Evolutionary conservation across 1,140 invertebrate genomes (phyloP).

Genomic region (Drosophila lowei): DNA sequence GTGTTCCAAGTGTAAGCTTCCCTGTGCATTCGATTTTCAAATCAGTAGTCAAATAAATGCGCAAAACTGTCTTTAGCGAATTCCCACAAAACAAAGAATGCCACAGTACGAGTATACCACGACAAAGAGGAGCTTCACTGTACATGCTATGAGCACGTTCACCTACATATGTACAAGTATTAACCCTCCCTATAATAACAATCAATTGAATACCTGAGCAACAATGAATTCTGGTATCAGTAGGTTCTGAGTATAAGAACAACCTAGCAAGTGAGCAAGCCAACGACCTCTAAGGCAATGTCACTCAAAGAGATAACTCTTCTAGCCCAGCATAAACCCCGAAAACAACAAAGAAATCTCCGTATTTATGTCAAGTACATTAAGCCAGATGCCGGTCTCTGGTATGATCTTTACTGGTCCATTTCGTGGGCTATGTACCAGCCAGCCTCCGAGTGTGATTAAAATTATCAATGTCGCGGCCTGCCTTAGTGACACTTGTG

Average conservation of each 20-base stretch:
- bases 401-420: slow-evolving; percentile 36
- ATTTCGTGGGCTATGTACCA: slow-evolving; percentile 53
- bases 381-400: slow-evolving; percentile 46
- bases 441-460: slow-evolving; percentile 60
- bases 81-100: too few species aligned
- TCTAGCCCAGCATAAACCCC: slow-evolving; percentile 20
- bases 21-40: too few species aligned
- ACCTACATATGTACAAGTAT: too few species aligned
- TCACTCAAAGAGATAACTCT: slow-evolving; percentile 16
- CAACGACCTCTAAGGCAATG: slow-evolving; percentile 32
- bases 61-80: too few species aligned
- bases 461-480: slow-evolving; percentile 66
- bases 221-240: too few species aligned
- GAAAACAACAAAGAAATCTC: slow-evolving; percentile 49
- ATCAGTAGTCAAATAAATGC: too few species aligned
- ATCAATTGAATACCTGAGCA: too few species aligned
- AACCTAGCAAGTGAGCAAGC: slow-evolving; percentile 19
- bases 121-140: too few species aligned
- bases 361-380: slow-evolving; percentile 75
- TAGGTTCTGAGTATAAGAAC: slow-evolving; percentile 16
- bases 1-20: too few species aligned
- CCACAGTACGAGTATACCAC: too few species aligned
- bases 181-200: too few species aligned
- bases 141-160: too few species aligned
- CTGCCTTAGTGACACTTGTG: slow-evolving; percentile 69